Conservation (phyloP, 2,888 invertebrate species). For the Litoditis marina region DNA sequence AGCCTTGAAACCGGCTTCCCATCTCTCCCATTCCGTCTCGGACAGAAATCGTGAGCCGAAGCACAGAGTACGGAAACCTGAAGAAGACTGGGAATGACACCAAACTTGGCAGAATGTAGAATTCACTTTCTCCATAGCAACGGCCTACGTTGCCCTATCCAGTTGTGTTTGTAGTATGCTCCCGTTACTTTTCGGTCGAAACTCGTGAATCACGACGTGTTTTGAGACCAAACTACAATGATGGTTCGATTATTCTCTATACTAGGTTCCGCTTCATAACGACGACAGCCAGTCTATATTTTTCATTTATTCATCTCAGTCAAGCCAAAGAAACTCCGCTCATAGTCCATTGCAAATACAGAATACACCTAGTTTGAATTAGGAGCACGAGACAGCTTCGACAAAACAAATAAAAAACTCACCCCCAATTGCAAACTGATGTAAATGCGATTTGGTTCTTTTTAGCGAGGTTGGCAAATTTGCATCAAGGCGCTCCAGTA, state of each 20-base stretch:
- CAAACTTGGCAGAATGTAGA: too few species aligned
- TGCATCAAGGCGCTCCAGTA: neutral
- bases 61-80: conserved; percentile 80
- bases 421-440: conserved; percentile 77
- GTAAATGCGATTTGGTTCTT: conserved; percentile 70
- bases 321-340: neutral
- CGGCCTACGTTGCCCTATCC: too few species aligned
- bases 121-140: too few species aligned
- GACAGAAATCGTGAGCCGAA: conserved; percentile 81
- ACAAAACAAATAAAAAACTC: neutral
- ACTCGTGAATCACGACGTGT: too few species aligned
- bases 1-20: conserved; percentile 80
- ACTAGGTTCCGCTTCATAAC: neutral
- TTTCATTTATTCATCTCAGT: neutral
- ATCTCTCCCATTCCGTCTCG: conserved; percentile 75
- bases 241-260: too few species aligned
- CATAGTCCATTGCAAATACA: neutral
- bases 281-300: neutral
- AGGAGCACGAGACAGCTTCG: too few species aligned
- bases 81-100: neutral
- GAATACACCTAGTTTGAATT: neutral
- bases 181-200: too few species aligned
- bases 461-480: neutral
- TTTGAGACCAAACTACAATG: too few species aligned
- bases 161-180: too few species aligned